Evolutionary conservation across 2,113 vertebrate genomes (phyloP).

Genomic region (Antigone vipio): DNA sequence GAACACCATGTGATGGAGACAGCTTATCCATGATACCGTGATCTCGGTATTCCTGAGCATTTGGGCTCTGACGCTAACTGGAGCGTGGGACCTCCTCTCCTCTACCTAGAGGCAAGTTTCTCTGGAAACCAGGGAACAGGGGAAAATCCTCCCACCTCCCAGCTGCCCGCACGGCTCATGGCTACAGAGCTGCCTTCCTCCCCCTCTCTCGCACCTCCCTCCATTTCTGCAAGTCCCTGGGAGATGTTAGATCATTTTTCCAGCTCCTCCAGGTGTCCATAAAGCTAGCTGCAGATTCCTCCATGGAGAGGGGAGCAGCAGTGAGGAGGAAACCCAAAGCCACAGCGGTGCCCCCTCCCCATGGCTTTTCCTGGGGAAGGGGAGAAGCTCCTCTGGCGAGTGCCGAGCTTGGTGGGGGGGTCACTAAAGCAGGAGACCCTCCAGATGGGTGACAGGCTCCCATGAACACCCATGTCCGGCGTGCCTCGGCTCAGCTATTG

Average conservation of each 20-base stretch:
- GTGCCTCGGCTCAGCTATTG: background rate
- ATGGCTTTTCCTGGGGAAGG: background rate
- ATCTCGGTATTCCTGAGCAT: background rate
- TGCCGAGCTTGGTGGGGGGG: no score
- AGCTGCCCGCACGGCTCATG: background rate
- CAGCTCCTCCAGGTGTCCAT: conserved; percentile 43
- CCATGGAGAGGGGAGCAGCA: background rate
- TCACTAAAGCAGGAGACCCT: background rate
- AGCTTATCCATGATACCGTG: accelerated
- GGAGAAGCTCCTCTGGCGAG: background rate
- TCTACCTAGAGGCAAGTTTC: background rate
- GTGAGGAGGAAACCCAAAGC: background rate
- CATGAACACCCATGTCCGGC: accelerated
- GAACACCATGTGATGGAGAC: background rate
- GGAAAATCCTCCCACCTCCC: conserved; percentile 36
- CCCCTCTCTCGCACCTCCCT: conserved; percentile 48
- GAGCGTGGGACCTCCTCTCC: background rate
- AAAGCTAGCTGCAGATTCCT: background rate
- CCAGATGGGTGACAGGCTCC: background rate
- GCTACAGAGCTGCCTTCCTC: conserved; percentile 32
- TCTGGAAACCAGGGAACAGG: conserved; percentile 23
- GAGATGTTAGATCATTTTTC: conserved; percentile 36
- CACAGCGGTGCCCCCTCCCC: accelerated
- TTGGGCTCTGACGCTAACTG: background rate
- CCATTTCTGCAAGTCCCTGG: background rate